A percentile compares a stretch with the other conserved stretches of the same genome.
phyloP scores from a whole-genome alignment of 2,888 invertebrate genomes.

The Brachylomia viminalis region DNA sequence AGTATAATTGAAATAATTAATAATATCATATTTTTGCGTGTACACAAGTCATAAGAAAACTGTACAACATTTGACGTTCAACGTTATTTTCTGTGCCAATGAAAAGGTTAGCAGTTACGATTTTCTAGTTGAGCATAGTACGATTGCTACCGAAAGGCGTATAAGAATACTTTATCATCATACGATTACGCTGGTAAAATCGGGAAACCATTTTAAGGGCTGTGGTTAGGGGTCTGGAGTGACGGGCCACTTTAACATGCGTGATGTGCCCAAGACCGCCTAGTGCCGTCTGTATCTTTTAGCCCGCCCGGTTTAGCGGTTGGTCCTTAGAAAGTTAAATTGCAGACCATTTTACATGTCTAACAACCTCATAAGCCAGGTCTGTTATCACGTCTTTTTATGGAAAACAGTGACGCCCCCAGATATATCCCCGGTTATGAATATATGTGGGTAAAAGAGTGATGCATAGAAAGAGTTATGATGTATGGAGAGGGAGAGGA shows the following conservation, averaged over 20 bases:
- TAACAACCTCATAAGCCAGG: background rate
- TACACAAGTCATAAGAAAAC: background rate
- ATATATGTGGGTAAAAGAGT: background rate
- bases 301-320: background rate
- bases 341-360: background rate
- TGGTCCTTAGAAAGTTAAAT: too few relatives aligned
- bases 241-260: background rate
- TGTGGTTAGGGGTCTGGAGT: background rate
- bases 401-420: background rate
- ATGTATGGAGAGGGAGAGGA: background rate
- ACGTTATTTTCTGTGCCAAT: conserved; percentile 2
- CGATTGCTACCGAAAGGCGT: background rate
- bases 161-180: background rate
- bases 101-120: background rate
- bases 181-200: background rate
- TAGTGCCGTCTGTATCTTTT: background rate
- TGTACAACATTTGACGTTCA: background rate
- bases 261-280: background rate
- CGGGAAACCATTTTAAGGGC: background rate
- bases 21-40: conserved; percentile 11
- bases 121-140: conserved; percentile 2
- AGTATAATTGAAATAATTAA: too few relatives aligned
- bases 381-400: background rate
- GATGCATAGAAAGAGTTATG: background rate
- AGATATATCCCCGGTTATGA: background rate